These are phyloP conservation scores for Galerucella nymphaeae DNA, from an alignment of 2,888 invertebrate genomes.

Conservation along the genomic window DNA sequence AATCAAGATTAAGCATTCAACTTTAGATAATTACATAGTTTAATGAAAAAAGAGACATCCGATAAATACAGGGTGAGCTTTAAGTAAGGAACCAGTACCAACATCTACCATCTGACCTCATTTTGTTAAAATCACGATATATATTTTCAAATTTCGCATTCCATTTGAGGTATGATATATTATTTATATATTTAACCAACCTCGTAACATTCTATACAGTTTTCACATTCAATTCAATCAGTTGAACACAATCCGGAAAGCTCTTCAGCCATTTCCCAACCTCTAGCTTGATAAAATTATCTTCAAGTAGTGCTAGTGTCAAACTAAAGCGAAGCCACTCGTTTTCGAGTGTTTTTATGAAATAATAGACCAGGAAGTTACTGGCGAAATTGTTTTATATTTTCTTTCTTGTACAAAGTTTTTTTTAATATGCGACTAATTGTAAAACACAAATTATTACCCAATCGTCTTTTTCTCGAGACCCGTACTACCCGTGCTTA, in stretches of 20 bases:
- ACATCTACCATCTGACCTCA: too few relatives aligned
- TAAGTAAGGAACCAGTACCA: too few relatives aligned
- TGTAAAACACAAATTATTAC: too few relatives aligned
- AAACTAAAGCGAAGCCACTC: conserved; percentile 21
- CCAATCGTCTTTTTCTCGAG: too few relatives aligned
- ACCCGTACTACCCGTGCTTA: too few relatives aligned
- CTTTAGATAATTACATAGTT: not conserved
- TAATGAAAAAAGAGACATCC: too few relatives aligned
- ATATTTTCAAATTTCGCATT: too few relatives aligned
- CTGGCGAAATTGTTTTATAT: too few relatives aligned
- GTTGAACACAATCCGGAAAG: conserved; percentile 24
- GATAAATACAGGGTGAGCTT: too few relatives aligned
- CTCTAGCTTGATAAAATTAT: conserved; percentile 23
- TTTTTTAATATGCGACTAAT: too few relatives aligned
- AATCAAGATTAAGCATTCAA: not conserved
- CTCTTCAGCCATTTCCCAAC: conserved; percentile 18
- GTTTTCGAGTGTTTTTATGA: conserved; percentile 6
- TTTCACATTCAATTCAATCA: conserved; percentile 5
- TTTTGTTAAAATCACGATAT: too few relatives aligned
- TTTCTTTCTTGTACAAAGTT: too few relatives aligned
- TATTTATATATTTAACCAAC: not conserved
- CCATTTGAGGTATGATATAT: not conserved
- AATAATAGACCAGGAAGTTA: conserved; percentile 2
- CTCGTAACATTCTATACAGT: not conserved
- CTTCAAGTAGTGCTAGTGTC: conserved; percentile 6